Conservation (phyloP, 2,888 invertebrate genomes). For the Amblyjoppa fuscipennis region DNA sequence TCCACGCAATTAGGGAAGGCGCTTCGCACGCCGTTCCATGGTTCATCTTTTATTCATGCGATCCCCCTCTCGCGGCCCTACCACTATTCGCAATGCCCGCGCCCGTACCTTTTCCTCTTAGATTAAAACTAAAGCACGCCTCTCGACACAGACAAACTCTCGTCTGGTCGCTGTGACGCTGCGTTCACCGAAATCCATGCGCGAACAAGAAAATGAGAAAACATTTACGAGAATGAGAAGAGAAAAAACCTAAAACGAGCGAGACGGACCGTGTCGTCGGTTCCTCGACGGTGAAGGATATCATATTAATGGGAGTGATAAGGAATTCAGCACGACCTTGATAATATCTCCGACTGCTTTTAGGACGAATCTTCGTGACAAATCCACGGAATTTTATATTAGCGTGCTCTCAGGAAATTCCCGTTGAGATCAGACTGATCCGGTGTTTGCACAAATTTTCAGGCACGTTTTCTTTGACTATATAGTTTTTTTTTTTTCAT, state of each 20-base stretch:
- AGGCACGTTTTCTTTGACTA: not conserved
- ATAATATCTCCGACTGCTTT: slow-evolving; percentile 53
- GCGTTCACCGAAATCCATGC: slow-evolving; percentile 49
- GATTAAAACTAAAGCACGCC: slow-evolving; percentile 82
- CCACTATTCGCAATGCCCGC: slow-evolving; percentile 57
- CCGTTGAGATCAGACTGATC: not conserved
- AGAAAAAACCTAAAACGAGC: not conserved
- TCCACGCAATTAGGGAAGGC: slow-evolving; percentile 84
- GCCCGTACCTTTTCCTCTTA: slow-evolving; percentile 72
- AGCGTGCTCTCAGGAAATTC: not conserved
- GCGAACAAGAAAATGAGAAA: slow-evolving; percentile 21
- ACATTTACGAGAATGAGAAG: not conserved
- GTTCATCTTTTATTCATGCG: slow-evolving; percentile 84
- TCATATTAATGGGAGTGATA: slow-evolving; percentile 59
- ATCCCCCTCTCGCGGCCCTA: slow-evolving; percentile 50
- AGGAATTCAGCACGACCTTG: slow-evolving; percentile 55
- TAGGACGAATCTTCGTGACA: slow-evolving; percentile 20
- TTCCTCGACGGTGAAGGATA: slow-evolving; percentile 53
- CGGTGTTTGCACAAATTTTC: not conserved
- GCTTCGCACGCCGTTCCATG: slow-evolving; percentile 80
- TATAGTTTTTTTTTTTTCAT: slow-evolving; percentile 15
- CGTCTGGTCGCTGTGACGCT: slow-evolving; percentile 17
- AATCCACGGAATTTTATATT: slow-evolving; percentile 39
- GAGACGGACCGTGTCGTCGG: not conserved
- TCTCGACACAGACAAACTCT: slow-evolving; percentile 63